Percentiles rank a stretch among this genome's conserved stretches.
Evolutionary conservation across 2,888 invertebrate genomes (phyloP).

Genomic region (Sialis lutaria): DNA sequence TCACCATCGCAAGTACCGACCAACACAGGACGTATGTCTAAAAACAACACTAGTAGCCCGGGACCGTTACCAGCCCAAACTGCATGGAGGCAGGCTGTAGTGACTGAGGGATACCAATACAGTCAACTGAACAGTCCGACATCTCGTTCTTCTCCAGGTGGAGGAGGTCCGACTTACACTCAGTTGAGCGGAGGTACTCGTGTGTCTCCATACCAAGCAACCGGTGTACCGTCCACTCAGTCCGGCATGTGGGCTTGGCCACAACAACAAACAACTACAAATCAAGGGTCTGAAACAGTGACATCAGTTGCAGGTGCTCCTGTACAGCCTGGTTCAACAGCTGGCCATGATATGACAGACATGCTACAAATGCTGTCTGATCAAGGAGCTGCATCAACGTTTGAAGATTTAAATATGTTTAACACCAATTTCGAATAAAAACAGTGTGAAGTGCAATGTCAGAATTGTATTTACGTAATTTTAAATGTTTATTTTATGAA

Average conservation of each 20-base stretch:
- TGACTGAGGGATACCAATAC: conserved; percentile 52
- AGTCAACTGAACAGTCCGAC: conserved; percentile 21
- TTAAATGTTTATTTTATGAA: no score
- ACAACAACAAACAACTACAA: conserved; percentile 1
- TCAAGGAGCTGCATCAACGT: conserved; percentile 63
- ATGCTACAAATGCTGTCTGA: conserved; percentile 83
- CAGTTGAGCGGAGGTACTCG: conserved; percentile 48
- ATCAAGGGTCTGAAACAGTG: conserved; percentile 8
- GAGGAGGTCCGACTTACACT: conserved; percentile 47
- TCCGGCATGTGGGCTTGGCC: conserved; percentile 17
- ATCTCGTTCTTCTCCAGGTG: conserved; percentile 7
- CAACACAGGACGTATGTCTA: conserved; percentile 44
- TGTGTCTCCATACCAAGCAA: conserved; percentile 25
- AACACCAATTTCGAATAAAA: conserved; percentile 57
- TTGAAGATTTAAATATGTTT: conserved; percentile 85
- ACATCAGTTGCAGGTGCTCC: conserved; percentile 22
- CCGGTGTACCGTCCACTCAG: conserved; percentile 3
- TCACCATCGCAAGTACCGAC: conserved; percentile 43
- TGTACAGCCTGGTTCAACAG: conserved; percentile 20
- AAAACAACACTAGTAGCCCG: conserved; percentile 50
- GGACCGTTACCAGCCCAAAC: conserved; percentile 51
- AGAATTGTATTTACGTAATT: no score
- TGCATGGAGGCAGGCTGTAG: conserved; percentile 46
- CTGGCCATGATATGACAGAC: conserved; percentile 68
- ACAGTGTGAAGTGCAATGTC: conserved; percentile 2